Percentiles rank a stretch among this genome's conserved stretches.
Evolutionary conservation across 2,113 vertebrate genomes (phyloP).

Genomic region (Emydocephalus ijimae): DNA sequence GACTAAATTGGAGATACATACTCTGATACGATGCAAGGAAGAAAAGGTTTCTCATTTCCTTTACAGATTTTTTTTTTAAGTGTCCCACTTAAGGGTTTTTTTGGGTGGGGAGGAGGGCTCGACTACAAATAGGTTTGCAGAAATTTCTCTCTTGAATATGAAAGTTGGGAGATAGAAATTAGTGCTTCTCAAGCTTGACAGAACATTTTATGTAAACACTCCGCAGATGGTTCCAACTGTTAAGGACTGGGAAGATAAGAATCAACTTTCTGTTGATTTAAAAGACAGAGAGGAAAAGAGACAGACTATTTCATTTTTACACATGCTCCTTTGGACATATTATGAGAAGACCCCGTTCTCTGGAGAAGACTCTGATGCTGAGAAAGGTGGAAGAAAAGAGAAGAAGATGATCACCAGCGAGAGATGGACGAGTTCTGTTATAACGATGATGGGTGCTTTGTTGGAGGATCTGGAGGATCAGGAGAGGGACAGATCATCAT

Average conservation of each 20-base stretch:
- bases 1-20: not conserved
- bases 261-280: not conserved
- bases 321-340: not conserved
- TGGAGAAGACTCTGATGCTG: not conserved
- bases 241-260: not conserved
- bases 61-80: not conserved
- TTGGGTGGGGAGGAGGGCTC: too few relatives aligned
- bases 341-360: not conserved
- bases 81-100: not conserved
- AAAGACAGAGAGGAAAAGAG: not conserved
- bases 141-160: not conserved
- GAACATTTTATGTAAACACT: not conserved
- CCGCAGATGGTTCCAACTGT: not conserved
- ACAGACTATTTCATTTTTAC: not conserved
- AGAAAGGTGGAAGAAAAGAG: not conserved
- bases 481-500: not conserved
- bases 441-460: not conserved
- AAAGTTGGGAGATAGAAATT: not conserved
- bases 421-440: not conserved
- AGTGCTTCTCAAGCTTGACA: not conserved
- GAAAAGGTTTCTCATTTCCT: not conserved
- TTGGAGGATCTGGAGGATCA: not conserved
- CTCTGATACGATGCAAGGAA: not conserved
- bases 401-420: not conserved
- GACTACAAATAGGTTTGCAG: not conserved